A percentile compares a stretch with the other conserved stretches of the same genome.
phyloP scores from a whole-genome alignment of 1,140 invertebrate species.

The Lucilia cuprina region DNA sequence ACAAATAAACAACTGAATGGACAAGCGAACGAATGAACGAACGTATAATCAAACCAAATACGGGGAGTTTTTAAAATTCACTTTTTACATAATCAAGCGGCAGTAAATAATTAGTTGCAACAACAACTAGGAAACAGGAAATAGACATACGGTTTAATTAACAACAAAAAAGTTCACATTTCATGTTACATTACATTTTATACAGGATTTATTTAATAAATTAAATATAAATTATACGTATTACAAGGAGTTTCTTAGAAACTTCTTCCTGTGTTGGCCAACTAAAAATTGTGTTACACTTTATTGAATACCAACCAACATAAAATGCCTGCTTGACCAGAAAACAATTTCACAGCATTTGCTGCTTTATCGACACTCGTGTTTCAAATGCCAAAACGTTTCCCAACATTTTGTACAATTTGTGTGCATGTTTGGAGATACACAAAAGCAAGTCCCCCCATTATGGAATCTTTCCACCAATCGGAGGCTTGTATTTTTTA shows the following conservation, averaged over 20 bases:
- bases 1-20: neutral
- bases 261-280: neutral
- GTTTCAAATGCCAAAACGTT: constrained; percentile 23
- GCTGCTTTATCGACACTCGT: constrained; percentile 27
- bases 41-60: neutral
- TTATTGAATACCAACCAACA: too few species aligned
- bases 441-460: neutral
- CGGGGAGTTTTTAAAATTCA: neutral
- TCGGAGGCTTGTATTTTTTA: neutral
- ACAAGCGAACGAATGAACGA: neutral
- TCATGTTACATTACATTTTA: neutral
- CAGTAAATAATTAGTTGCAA: neutral
- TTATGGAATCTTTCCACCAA: neutral
- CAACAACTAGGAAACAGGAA: neutral
- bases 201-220: too few species aligned
- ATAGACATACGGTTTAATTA: neutral
- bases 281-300: neutral
- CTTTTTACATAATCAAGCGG: neutral
- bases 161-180: neutral
- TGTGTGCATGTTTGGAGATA: neutral
- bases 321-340: too few species aligned
- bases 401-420: neutral
- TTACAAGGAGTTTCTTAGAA: too few species aligned
- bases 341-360: neutral
- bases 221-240: too few species aligned